These are phyloP conservation scores for Bombyx huttoni DNA, from an alignment of 2,888 invertebrate species.

Conservation along the genomic window DNA sequence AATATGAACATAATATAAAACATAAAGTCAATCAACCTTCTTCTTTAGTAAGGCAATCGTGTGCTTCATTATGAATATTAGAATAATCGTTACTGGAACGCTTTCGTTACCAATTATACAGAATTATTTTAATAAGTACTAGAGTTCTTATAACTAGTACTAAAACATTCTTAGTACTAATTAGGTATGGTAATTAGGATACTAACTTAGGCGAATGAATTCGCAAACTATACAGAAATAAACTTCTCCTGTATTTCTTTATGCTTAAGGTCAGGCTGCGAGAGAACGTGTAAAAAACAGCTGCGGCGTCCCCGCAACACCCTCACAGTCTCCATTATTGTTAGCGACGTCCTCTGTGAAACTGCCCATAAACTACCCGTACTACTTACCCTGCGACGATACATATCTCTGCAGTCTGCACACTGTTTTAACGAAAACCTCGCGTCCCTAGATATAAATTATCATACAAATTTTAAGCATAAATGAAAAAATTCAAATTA, in stretches of 20 bases:
- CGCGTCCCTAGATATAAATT: not conserved
- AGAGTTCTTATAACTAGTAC: too few relatives aligned
- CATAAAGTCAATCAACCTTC: too few relatives aligned
- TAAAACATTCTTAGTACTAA: too few relatives aligned
- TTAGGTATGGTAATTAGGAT: too few relatives aligned
- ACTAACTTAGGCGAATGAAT: not conserved
- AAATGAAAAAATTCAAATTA: not conserved
- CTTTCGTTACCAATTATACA: too few relatives aligned
- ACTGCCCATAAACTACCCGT: conserved; percentile 54
- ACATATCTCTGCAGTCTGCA: conserved; percentile 15
- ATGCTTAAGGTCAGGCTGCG: conserved; percentile 44
- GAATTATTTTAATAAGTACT: too few relatives aligned
- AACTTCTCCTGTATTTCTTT: conserved; percentile 18
- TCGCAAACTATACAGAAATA: not conserved
- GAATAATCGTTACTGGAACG: too few relatives aligned
- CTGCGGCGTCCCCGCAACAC: conserved; percentile 60
- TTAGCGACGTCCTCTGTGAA: conserved; percentile 44
- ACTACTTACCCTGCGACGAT: conserved; percentile 16
- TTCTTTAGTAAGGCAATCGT: too few relatives aligned
- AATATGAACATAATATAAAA: too few relatives aligned
- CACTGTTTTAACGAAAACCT: not conserved
- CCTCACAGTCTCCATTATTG: conserved; percentile 60
- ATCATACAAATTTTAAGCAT: too few relatives aligned
- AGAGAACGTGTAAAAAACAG: conserved; percentile 75
- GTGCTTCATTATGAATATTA: too few relatives aligned